Evolutionary conservation across 2,113 vertebrate genomes (phyloP).

Genomic region (Phrynocephalus versicolor): DNA sequence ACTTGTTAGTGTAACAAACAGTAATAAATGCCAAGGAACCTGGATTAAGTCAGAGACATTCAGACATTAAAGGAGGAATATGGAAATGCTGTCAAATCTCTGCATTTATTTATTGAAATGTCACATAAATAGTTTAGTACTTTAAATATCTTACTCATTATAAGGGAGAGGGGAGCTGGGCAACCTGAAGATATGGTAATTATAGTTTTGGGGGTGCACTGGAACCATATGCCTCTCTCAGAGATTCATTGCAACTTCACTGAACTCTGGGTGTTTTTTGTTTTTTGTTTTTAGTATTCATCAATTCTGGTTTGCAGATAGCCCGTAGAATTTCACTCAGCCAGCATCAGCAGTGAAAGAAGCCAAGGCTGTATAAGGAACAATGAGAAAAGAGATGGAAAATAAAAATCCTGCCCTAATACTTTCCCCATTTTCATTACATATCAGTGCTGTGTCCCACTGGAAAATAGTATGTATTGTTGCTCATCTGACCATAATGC

Average conservation of each 20-base stretch:
- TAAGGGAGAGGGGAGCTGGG: slow-evolving; percentile 46
- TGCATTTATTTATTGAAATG: slow-evolving; percentile 86
- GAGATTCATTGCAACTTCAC: slow-evolving; percentile 38
- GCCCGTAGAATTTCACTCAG: accelerated
- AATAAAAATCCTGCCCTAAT: background rate
- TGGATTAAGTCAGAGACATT: slow-evolving; percentile 82
- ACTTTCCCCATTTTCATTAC: too few species aligned
- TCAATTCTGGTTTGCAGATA: accelerated
- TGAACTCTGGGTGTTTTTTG: slow-evolving; percentile 1
- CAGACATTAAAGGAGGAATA: slow-evolving; percentile 82
- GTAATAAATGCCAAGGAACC: slow-evolving; percentile 87
- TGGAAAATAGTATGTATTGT: background rate
- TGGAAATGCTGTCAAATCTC: slow-evolving; percentile 83
- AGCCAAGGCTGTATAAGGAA: background rate
- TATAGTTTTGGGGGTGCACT: slow-evolving; percentile 50
- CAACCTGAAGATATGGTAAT: slow-evolving; percentile 68
- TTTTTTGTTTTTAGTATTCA: background rate
- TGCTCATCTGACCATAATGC: background rate
- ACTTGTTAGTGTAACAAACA: slow-evolving; percentile 89
- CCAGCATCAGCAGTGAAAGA: background rate
- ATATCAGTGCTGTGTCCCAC: background rate
- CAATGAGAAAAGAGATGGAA: background rate
- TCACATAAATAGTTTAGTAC: slow-evolving; percentile 78
- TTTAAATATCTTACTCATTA: slow-evolving; percentile 79
- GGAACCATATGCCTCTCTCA: slow-evolving; percentile 51